These are phyloP conservation scores for Saturnia japonica DNA, from an alignment of 2,888 invertebrate species.

Conservation along the genomic window DNA sequence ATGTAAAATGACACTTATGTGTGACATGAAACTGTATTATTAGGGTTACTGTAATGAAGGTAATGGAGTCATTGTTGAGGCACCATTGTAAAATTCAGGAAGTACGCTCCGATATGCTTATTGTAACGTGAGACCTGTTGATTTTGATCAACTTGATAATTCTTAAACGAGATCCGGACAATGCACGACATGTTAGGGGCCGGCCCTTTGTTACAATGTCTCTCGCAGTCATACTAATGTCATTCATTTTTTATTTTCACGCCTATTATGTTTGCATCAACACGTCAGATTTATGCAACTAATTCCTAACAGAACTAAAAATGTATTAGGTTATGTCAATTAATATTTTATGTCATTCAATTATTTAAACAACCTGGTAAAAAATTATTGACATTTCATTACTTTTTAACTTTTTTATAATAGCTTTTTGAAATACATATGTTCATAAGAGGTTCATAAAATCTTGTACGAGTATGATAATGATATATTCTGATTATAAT, in stretches of 20 bases:
- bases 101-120: slow-evolving; percentile 56
- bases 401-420: not conserved
- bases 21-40: slow-evolving; percentile 45
- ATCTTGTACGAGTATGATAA: not conserved
- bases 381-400: too few relatives aligned
- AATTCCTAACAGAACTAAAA: not conserved
- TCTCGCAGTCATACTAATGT: slow-evolving; percentile 15
- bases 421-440: too few relatives aligned
- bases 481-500: not conserved
- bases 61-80: slow-evolving; percentile 64
- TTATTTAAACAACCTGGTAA: too few relatives aligned
- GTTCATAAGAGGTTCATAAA: too few relatives aligned
- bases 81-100: slow-evolving; percentile 57
- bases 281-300: not conserved
- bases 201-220: slow-evolving; percentile 20
- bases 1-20: slow-evolving; percentile 38
- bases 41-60: slow-evolving; percentile 50
- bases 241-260: slow-evolving; percentile 8
- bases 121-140: slow-evolving; percentile 31
- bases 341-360: too few relatives aligned
- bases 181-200: slow-evolving; percentile 21
- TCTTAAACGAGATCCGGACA: slow-evolving; percentile 20
- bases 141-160: slow-evolving; percentile 24
- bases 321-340: not conserved
- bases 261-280: slow-evolving; percentile 11